Evolutionary conservation across 2,888 invertebrate species (phyloP).

Genomic region (Ectemnius cavifrons): DNA sequence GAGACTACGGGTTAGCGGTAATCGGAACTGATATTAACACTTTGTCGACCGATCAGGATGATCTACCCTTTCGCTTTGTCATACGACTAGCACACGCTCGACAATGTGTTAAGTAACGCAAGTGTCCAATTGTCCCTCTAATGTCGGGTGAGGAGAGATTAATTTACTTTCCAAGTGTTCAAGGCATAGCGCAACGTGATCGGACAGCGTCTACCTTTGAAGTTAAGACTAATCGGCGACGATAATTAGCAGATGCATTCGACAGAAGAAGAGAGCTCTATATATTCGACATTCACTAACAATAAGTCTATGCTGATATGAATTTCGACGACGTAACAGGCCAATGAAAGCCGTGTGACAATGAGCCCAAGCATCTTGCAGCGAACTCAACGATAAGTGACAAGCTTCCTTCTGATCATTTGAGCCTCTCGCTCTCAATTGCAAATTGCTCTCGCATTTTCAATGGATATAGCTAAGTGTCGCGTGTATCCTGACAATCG

Average conservation of each 20-base stretch:
- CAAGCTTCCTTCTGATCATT: background rate
- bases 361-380: background rate
- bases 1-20: too few species aligned
- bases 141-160: slow-evolving; percentile 29
- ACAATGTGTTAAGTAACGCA: too few species aligned
- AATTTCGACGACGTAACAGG: slow-evolving; percentile 17
- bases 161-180: slow-evolving; percentile 74
- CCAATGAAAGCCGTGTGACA: background rate
- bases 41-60: too few species aligned
- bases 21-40: too few species aligned
- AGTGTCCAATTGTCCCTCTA: too few species aligned
- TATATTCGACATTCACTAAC: slow-evolving; percentile 27
- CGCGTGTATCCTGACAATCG: background rate
- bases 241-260: slow-evolving; percentile 44
- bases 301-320: slow-evolving; percentile 35
- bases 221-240: slow-evolving; percentile 19
- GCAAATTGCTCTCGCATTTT: background rate
- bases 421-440: background rate
- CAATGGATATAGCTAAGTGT: slow-evolving; percentile 1
- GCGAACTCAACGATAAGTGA: background rate
- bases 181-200: slow-evolving; percentile 70
- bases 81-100: too few species aligned
- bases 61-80: too few species aligned
- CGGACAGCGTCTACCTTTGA: slow-evolving; percentile 34
- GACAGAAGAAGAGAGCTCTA: slow-evolving; percentile 25